Conservation (phyloP, 2,113 vertebrate species). For the Istiophorus platypterus region DNA sequence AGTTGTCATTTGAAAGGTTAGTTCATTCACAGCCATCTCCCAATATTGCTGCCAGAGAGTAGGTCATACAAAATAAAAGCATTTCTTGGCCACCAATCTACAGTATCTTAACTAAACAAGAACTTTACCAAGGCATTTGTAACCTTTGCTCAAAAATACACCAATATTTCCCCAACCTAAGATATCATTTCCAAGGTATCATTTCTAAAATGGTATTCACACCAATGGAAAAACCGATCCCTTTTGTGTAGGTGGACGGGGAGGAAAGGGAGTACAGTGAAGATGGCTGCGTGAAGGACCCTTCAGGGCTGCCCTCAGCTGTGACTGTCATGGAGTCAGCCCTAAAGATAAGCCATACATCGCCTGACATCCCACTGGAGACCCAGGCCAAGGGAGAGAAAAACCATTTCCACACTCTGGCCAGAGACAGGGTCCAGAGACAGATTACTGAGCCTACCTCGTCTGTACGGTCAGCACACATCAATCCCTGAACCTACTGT, state of each 20-base stretch:
- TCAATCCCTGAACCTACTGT: background rate
- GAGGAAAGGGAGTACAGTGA: slow-evolving; percentile 92
- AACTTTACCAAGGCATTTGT: background rate
- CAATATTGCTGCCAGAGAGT: background rate
- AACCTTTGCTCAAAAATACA: background rate
- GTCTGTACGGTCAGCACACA: slow-evolving; percentile 89
- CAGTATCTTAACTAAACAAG: background rate
- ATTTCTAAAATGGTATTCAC: background rate
- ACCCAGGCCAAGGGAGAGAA: slow-evolving; percentile 87
- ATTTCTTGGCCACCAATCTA: background rate
- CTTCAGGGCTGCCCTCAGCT: slow-evolving; percentile 60
- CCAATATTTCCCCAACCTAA: too few species aligned
- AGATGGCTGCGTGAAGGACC: slow-evolving; percentile 88
- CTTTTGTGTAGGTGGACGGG: slow-evolving; percentile 85
- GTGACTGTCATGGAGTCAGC: slow-evolving; percentile 87
- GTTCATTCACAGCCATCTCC: background rate
- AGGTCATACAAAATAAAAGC: background rate
- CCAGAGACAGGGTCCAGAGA: slow-evolving; percentile 89
- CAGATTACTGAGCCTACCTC: slow-evolving; percentile 95
- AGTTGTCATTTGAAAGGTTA: background rate
- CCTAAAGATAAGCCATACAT: slow-evolving; percentile 99
- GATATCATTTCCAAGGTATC: background rate
- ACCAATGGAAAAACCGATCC: background rate
- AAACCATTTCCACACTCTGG: slow-evolving; percentile 86
- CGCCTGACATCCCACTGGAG: slow-evolving; percentile 94